These are phyloP conservation scores for Ahaetulla prasina DNA, from an alignment of 2,113 vertebrate species.

Conservation along the genomic window DNA sequence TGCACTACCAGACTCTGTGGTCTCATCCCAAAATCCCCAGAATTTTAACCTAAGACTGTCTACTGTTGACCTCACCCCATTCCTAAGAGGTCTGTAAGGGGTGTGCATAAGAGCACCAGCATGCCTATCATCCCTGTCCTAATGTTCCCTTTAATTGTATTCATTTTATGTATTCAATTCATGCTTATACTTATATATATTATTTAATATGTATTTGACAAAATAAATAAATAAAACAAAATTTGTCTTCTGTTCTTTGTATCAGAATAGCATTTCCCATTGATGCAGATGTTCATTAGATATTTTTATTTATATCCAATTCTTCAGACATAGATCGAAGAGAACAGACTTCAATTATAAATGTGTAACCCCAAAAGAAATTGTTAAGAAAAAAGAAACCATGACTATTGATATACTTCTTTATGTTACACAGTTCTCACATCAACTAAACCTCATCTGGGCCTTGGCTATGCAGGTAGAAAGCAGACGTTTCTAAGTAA, in stretches of 20 bases:
- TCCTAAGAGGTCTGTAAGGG: too few species aligned
- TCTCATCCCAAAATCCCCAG: too few species aligned
- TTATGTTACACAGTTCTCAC: not conserved
- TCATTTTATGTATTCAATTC: too few species aligned
- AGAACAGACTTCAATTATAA: not conserved
- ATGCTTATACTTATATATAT: too few species aligned
- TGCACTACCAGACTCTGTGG: too few species aligned
- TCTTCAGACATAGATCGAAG: not conserved
- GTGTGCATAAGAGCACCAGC: too few species aligned
- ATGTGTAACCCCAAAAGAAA: not conserved
- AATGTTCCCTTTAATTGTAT: too few species aligned
- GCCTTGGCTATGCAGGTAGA: not conserved
- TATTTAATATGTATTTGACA: too few species aligned
- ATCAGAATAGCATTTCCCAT: not conserved
- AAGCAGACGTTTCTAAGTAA: not conserved
- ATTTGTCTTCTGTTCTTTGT: not conserved
- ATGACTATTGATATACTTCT: not conserved
- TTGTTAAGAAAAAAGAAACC: not conserved
- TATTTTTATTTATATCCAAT: not conserved
- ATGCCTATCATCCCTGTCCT: too few species aligned
- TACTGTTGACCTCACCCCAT: too few species aligned
- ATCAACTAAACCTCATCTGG: not conserved
- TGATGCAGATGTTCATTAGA: not conserved
- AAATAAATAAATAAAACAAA: too few species aligned
- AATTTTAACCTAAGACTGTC: too few species aligned